Evolutionary conservation across 2,888 invertebrate genomes (phyloP), one percentile per base, ranked within the genome.

Genomic region (Patella depressa): DNA sequence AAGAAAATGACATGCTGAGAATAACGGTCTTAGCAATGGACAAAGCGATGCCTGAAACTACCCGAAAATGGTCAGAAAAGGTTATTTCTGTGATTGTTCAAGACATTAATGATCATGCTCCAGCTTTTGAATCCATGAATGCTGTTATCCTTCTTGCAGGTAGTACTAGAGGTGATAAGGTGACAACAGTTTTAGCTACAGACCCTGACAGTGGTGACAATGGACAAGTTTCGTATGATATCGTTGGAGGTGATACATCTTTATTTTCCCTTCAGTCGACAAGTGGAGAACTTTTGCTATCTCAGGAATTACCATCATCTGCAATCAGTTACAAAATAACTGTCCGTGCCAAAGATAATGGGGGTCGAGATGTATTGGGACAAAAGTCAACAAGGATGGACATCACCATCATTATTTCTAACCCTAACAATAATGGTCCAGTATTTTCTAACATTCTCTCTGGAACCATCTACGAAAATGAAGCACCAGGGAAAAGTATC

Each of bases 191-290:
- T 15, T 93, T 94, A 80, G 98, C 98, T 4, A 94, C 95, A 76
- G 98, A 98, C 92, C 93, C 95, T 73, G 98, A 98, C 92, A 96
- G 96, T 2, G 96, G 96, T 82, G 96, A 96, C 29, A 98, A 98
- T 92, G 98, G 98, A 24, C 92, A 96, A 81, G 97, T 98, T 34
- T 96, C 97, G 2, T 98, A 80, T 74, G 34, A 71, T 14, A 73
- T 83, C 15, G 29, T 73, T 9, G 76, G 73, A 57, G 79, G 78
- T 45, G 69, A 70, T 45, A 69, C 75, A 1, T 69, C 77, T 7
- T 71, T 77, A 57, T 83, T 83, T 73, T 74, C 72, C n/a, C 53
- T 83, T 9, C 72, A 77, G 29, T 71, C 79, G 5, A 57, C 71
- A 17, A 80, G 80, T 2, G 83, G 83, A 2, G 74, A 74, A 12